Conservation (phyloP, 1,140 invertebrate genomes). For the Drosophila kohkoa region DNA sequence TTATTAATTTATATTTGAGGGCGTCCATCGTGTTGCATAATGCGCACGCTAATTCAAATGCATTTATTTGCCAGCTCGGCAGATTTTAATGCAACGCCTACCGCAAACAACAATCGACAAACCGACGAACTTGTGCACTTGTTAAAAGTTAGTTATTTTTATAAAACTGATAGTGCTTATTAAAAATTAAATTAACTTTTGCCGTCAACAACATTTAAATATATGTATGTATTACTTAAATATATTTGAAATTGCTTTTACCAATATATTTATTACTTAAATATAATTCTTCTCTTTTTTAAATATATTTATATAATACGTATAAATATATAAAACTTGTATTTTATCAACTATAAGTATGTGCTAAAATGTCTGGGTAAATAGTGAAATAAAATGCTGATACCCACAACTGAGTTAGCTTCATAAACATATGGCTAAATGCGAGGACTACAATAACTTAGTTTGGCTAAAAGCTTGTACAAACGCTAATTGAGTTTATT, state of each 20-base stretch:
- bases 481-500: constrained; percentile 74
- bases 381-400: neutral
- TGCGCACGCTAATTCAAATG: constrained; percentile 47
- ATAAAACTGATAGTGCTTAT: too few relatives aligned
- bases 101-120: constrained; percentile 9
- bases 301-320: too few relatives aligned
- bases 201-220: too few relatives aligned
- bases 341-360: neutral
- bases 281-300: neutral
- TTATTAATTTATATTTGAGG: constrained; percentile 65
- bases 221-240: too few relatives aligned
- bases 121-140: neutral
- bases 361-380: neutral
- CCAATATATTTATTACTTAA: too few relatives aligned
- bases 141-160: too few relatives aligned
- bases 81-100: constrained; percentile 33
- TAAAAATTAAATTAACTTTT: too few relatives aligned
- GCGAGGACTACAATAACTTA: constrained; percentile 64
- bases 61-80: constrained; percentile 44
- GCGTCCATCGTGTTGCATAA: constrained; percentile 7
- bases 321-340: neutral
- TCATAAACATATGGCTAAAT: constrained; percentile 25
- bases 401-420: too few relatives aligned
- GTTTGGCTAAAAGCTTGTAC: constrained; percentile 76
- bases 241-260: too few relatives aligned